Conservation (phyloP, 2,888 invertebrate species). For the Drosophila atripex region DNA sequence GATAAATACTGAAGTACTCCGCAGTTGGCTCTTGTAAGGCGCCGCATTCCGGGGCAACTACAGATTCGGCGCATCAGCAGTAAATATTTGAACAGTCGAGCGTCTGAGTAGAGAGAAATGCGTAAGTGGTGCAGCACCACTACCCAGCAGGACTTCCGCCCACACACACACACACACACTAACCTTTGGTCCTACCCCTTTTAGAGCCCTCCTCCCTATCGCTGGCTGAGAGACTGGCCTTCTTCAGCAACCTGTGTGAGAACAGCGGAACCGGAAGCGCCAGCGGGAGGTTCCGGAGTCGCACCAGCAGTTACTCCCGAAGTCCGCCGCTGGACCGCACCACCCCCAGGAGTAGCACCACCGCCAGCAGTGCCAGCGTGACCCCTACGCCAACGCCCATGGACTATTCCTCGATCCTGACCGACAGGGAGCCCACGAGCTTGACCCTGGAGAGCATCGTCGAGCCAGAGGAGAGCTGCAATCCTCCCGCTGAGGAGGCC, state of each 20-base stretch:
- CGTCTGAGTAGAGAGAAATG: constrained; percentile 57
- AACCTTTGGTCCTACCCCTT: constrained; percentile 1
- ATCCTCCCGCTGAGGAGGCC: not conserved
- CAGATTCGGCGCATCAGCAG: constrained; percentile 34
- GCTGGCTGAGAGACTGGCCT: constrained; percentile 81
- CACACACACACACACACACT: not conserved
- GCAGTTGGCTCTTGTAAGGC: constrained; percentile 16
- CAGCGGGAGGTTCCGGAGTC: constrained; percentile 45
- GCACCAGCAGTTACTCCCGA: constrained; percentile 60
- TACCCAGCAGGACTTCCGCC: not conserved
- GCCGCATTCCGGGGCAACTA: constrained; percentile 23
- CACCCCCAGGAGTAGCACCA: constrained; percentile 73
- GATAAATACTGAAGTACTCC: constrained; percentile 42
- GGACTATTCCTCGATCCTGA: constrained; percentile 55
- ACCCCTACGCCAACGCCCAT: constrained; percentile 79
- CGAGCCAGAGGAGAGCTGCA: constrained; percentile 18
- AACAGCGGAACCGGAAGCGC: constrained; percentile 32
- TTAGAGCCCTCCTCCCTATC: constrained; percentile 83
- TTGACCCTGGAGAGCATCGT: constrained; percentile 36
- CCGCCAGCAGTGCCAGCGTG: constrained; percentile 68
- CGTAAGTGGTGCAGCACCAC: constrained; percentile 62
- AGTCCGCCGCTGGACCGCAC: constrained; percentile 75
- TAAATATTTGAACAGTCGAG: constrained; percentile 30
- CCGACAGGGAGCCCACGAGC: constrained; percentile 35
- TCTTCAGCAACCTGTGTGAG: constrained; percentile 82